Evolutionary conservation across 2,797 vertebrate genomes (phyloP), one percentile per base, ranked within the genome.

Genomic region (Enteromius anoplus): DNA sequence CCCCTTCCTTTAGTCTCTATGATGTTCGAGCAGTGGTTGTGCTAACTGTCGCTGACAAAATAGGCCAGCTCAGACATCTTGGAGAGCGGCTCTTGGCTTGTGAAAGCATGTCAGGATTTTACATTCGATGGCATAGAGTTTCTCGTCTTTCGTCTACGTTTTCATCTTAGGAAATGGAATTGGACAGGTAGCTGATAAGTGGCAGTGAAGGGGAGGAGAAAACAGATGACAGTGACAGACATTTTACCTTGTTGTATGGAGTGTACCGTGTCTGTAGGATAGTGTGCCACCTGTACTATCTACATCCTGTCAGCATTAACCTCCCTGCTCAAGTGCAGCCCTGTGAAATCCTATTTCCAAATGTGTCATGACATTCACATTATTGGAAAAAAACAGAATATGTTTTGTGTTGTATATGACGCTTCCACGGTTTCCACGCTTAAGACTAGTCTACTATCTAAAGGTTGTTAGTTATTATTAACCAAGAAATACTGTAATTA

Each of bases 11-110:
- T 83, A 87, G 53, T 55, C 83, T 77, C 58, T 86, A 77, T 90
- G 85, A 91, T 90, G 82, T 88, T 86, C 89, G 87, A 86, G 88
- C 80, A 83, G 85, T 88, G 80, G 68, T 86, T 83, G 89, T 53
- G 42, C 77, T 89, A 90, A 88, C 84, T 90, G 86, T 84, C 75
- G 66, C 77, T 85, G 89, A 92, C 88, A 90, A 93, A 94, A 89
- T 92, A 90, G 91, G 88, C 91, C 91, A 89, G 83, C 89, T 84
- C 86, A 49, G 87, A 75, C 85, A 77, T 89, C 88, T 62, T 34
- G 14, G 83, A 1, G 11, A 86, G 85, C 72, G 87, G 85, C 78
- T 51, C 89, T 82, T 88, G 87, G 85, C 80, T 91, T 85, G 89
- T 88, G 86, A 86, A 89, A 85, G 79, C 80, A 79, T 90, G 88